Percentiles rank a stretch among this genome's conserved stretches.
phyloP scores from a whole-genome alignment of 30 jellyfish, hydroid and myxozoan species.

The Nemopilema nomurai region DNA sequence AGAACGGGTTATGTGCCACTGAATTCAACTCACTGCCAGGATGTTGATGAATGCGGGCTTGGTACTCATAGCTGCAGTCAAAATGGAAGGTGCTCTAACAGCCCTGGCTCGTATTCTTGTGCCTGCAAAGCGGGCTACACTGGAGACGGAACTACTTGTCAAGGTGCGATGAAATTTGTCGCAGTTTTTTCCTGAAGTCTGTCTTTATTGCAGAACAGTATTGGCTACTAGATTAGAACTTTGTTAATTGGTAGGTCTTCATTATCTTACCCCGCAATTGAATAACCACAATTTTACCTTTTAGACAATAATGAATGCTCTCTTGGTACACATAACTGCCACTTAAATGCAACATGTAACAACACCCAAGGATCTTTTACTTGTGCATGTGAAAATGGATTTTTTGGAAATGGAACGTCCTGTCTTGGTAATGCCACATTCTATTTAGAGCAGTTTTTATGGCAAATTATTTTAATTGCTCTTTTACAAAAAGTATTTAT shows the following conservation, averaged over 20 bases:
- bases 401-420: background rate
- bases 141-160: constrained; percentile 34
- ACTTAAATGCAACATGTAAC: background rate
- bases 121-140: constrained; percentile 20
- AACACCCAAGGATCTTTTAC: background rate
- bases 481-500: too few relatives aligned
- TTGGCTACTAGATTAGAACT: too few relatives aligned
- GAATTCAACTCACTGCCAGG: constrained; percentile 18
- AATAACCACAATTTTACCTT: too few relatives aligned
- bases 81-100: constrained; percentile 2
- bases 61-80: constrained; percentile 7
- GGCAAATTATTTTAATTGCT: too few relatives aligned
- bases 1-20: background rate
- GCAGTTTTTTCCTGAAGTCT: constrained; percentile 5
- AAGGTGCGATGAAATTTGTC: background rate
- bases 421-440: too few relatives aligned
- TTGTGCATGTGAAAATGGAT: background rate
- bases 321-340: background rate
- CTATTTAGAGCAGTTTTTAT: too few relatives aligned
- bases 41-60: background rate
- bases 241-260: too few relatives aligned
- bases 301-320: constrained; percentile 13
- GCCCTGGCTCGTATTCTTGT: constrained; percentile 8
- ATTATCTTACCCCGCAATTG: too few relatives aligned
- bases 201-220: too few relatives aligned